Evolutionary conservation across 2,113 vertebrate species (phyloP), one percentile per base, ranked within the genome.

Genomic region (Neoarius graeffei): DNA sequence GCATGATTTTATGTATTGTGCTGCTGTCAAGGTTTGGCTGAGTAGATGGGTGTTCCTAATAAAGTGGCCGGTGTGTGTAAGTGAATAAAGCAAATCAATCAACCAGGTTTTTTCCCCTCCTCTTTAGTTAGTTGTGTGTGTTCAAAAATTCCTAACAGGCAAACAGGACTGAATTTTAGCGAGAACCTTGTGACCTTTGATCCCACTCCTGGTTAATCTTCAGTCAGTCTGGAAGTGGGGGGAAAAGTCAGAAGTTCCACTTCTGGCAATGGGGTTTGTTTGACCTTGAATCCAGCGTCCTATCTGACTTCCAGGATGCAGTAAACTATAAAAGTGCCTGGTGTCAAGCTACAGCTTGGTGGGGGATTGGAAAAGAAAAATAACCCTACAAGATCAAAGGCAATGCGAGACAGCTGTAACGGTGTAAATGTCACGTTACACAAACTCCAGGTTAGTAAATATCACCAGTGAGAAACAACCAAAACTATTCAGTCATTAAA

Each of bases 121-220:
- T 20, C 42, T 14, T 73, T 23, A 23, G 11, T 17, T 17, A 7
- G 77, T 52, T 80, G 77, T 2, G 15, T 27, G 13, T n/a, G 20
- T 54, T 14, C 3, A n/a, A 0, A 77, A 52, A 77, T 14, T n/a
- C 23, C 48, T 52, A 10, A 14, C 10, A 66, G 13, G 81, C 50
- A n/a, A 84, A 10, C 14, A 84, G 3, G 59, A n/a, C 23, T 50
- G 8, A 48, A n/a, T 27, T 7, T 50, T 27, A 27, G 64, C 56
- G 76, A 54, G 62, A 87, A 56, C 57, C 30, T 35, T 2, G 7
- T 54, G 50, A 88, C 62, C 83, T 88, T 25, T 85, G 87, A 85
- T 62, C 83, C 10, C 9, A 42, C 7, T 60, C 17, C 73, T 79
- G 62, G 59, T 62, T 84, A 80, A 48, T 59, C 62, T 76, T 56